These are phyloP conservation scores for Drosophila kanekoi DNA, from an alignment of 2,888 invertebrate species.

Conservation along the genomic window DNA sequence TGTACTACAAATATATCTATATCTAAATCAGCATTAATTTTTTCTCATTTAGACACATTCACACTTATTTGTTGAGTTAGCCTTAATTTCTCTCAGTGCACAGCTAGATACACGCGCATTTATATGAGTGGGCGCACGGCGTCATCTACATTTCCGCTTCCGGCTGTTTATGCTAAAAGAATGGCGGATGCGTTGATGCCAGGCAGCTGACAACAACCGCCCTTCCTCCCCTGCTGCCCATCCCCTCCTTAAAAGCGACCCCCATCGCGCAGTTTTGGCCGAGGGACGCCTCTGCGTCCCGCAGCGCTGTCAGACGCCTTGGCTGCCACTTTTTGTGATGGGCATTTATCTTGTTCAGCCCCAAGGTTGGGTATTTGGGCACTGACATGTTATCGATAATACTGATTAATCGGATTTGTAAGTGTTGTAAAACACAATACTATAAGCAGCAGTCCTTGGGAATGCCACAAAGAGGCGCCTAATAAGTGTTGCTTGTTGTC, in stretches of 20 bases:
- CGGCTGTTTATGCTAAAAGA: constrained; percentile 78
- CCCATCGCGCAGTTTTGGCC: not conserved
- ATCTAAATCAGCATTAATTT: too few relatives aligned
- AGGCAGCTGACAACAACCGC: constrained; percentile 32
- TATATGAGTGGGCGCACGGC: constrained; percentile 45
- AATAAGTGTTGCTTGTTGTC: not conserved
- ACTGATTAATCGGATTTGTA: constrained; percentile 44
- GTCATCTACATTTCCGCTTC: constrained; percentile 77
- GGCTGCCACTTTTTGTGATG: constrained; percentile 37
- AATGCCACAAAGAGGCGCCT: not conserved
- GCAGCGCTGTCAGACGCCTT: constrained; percentile 71
- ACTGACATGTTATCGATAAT: constrained; percentile 55
- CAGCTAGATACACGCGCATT: not conserved
- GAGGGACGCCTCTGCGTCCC: constrained; percentile 39
- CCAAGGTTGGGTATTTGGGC: constrained; percentile 23
- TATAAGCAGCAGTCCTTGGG: not conserved
- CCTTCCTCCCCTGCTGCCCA: not conserved
- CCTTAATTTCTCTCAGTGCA: constrained; percentile 1
- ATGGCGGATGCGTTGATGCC: constrained; percentile 64
- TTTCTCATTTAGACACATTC: too few relatives aligned
- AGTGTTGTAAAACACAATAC: constrained; percentile 3
- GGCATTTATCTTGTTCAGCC: constrained; percentile 40
- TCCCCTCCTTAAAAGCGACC: not conserved
- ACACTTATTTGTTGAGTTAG: not conserved
- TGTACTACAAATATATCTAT: too few relatives aligned